phyloP scores from a whole-genome alignment of 2,797 vertebrate genomes.

The Argya squamiceps region DNA sequence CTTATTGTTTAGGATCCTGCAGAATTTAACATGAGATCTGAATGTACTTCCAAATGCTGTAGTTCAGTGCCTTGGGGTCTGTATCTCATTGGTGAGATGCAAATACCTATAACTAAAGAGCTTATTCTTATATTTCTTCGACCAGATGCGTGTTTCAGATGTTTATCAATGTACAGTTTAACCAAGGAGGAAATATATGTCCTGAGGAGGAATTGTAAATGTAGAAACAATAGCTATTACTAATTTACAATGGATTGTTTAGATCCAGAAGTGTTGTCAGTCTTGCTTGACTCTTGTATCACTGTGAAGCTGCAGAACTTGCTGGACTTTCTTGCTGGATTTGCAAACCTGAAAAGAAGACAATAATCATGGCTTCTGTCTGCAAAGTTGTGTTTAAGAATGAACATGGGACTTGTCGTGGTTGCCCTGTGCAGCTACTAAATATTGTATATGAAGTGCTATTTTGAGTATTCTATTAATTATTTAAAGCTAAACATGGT shows the following conservation, averaged over 20 bases:
- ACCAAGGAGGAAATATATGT: background rate
- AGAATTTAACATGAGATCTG: background rate
- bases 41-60: background rate
- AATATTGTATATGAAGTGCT: slow-evolving; percentile 3
- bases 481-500: background rate
- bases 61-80: background rate
- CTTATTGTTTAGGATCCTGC: background rate
- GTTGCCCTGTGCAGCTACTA: background rate
- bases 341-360: background rate
- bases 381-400: background rate
- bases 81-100: background rate
- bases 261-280: background rate
- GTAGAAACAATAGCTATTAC: background rate
- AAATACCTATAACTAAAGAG: background rate
- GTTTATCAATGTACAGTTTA: background rate
- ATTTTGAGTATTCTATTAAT: background rate
- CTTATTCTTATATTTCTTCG: background rate
- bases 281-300: background rate
- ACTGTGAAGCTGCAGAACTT: background rate
- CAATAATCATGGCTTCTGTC: background rate
- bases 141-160: background rate
- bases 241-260: background rate
- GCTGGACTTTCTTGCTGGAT: background rate
- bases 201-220: background rate
- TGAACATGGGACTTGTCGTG: background rate